Evolutionary conservation across 2,888 invertebrate genomes (phyloP), one percentile per base, ranked within the genome.

Genomic region (Drosophila cracens): DNA sequence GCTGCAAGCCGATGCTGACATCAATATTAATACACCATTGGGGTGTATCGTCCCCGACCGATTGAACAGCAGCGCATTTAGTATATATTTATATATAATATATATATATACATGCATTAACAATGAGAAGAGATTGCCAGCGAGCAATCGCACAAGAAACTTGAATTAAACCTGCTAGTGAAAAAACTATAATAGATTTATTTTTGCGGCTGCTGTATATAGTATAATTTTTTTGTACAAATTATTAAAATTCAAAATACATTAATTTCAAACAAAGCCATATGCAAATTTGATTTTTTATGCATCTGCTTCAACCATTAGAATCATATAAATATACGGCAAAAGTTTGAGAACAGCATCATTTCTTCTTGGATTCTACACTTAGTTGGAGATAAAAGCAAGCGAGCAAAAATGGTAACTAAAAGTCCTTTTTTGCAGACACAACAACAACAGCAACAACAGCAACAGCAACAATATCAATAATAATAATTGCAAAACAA

Each of bases 241-340:
- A 58, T 53, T 62, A 63, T 70, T 21, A 61, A 90, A 74, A 84
- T 79, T 52, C 72, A 80, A 82, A 90, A 90, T 83, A 83, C 78
- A 89, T 86, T 89, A 90, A 90, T 90, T 89, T 79, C 78, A 79
- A 70, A 59, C 70, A 82, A 79, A 74, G 78, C 64, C 71, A 76
- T 79, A 89, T 83, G 90, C 85, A 79, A 91, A 85, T 85, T n/a
- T 5, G 4, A 4, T 31, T 85, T 90, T 81, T 81, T 65, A 65
- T 70, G 79, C 81, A 62, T 60, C 62, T 60, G 64, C 65, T 74
- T 65, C 51, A 58, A 66, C 74, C 73, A 82, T 81, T 84, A 82
- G 82, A 91, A 91, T 87, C 78, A 85, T 92, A 91, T 91, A 91
- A 92, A 92, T 89, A 86, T 84, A 68, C 75, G 67, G 43, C 60